Base-by-base conservation (phyloP, 2,888 invertebrate species). In the Geotrupes spiniger region DNA sequence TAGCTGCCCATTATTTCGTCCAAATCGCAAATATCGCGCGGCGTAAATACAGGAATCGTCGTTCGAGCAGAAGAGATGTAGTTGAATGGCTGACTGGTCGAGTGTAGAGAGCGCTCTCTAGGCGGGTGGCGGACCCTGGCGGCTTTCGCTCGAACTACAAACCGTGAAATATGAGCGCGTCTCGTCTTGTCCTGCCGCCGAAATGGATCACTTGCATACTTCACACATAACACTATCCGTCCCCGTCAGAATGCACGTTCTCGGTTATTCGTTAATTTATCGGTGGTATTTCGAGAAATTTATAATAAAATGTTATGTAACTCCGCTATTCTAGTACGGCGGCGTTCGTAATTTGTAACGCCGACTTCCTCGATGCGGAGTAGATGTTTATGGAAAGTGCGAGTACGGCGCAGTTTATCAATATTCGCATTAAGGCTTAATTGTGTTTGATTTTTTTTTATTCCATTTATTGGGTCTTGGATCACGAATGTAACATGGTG, bases 111-210 rank as follows among this genome's bases (percentile, higher is more conserved):
- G 41, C 53, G 45, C 33, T 31, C 45, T 51, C 52, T 41, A 52
- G 49, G 54, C 56, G 52, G 53, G 58, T 65, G 60, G 61, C 57
- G 65, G 54, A 52, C 64, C 62, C 65, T 63, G 51, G 57, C 60
- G 65, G 63, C 52, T 49, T 57, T 56, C 63, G 61, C 48, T 54
- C 51, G 60, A 62, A 65, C 57, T 61, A 59, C 57, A 55, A 52
- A 59, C 59, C 67, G 67, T 68, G 68, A 68, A 68, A 68, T 68
- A 67, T 68, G 66, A 62, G 57, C 59, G 61, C 55, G 53, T 55
- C 53, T 45, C 44, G 44, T 36, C 46, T 45, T 47, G 47, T 46
- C 46, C 46, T 39, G 40, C 42, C 40, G 36, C 51, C 37, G 26
- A 42, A 48, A 53, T 45, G 46, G 45, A 53, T 46, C 52, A 33